phyloP scores from a whole-genome alignment of 2,113 vertebrate species.

The Gadus chalcogrammus region DNA sequence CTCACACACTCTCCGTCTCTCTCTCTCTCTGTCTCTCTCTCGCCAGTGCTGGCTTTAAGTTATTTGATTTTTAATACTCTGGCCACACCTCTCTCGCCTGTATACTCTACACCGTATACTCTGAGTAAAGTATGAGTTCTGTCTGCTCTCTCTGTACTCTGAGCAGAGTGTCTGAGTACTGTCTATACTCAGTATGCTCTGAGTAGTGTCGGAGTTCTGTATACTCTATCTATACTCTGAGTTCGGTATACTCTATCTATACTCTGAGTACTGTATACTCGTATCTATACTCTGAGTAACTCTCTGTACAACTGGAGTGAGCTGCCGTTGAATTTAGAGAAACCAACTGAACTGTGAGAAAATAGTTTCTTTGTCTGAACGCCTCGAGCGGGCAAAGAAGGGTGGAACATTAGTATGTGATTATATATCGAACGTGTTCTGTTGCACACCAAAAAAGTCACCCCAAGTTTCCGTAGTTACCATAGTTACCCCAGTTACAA shows the following conservation, averaged over 20 bases:
- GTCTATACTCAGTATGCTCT: constrained; percentile 6
- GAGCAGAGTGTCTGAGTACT: too few species aligned
- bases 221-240: too few species aligned
- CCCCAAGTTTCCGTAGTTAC: too few species aligned
- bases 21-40: constrained; percentile 48
- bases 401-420: too few species aligned
- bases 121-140: constrained; percentile 28
- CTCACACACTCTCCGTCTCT: constrained; percentile 37
- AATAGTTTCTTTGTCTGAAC: constrained; percentile 18
- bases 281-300: too few species aligned
- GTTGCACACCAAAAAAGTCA: too few species aligned
- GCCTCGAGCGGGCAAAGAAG: not conserved
- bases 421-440: too few species aligned
- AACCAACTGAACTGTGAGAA: constrained; percentile 39
- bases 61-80: not conserved
- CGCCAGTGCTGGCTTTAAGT: constrained; percentile 49
- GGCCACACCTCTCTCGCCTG: constrained; percentile 25
- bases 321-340: constrained; percentile 55
- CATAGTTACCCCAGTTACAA: too few species aligned
- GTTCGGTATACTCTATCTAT: too few species aligned
- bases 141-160: constrained; percentile 36
- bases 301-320: constrained; percentile 45
- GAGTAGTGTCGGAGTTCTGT: constrained; percentile 28
- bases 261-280: too few species aligned
- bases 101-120: not conserved